Conservation (phyloP, 2,113 vertebrate species). For the Cyprinodon tularosa region DNA sequence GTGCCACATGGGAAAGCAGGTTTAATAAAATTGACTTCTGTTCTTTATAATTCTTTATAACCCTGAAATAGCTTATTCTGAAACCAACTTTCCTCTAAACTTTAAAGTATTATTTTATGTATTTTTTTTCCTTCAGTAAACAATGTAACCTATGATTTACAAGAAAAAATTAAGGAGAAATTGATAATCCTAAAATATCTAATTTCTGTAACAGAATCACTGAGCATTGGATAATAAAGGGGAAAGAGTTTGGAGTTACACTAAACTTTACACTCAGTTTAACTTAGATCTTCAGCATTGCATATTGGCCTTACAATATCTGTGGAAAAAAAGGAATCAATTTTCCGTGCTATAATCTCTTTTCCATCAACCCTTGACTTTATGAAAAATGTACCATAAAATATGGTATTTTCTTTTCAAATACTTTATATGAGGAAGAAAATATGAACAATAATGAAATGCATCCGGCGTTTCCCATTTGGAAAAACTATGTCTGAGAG, state of each 20-base stretch:
- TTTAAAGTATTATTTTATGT: neutral
- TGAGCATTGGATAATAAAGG: neutral
- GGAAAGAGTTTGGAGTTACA: neutral
- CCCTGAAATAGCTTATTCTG: conserved; percentile 11
- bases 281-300: conserved; percentile 8
- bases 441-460: neutral
- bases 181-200: neutral
- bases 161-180: neutral
- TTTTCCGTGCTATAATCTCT: conserved; percentile 9
- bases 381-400: neutral
- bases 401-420: neutral
- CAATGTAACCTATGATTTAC: neutral
- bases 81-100: conserved; percentile 1
- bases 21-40: conserved; percentile 32
- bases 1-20: conserved; percentile 10
- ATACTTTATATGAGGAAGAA: conserved; percentile 7
- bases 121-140: neutral
- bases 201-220: neutral
- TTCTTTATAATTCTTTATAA: conserved; percentile 37
- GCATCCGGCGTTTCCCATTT: neutral
- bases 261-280: conserved; percentile 5
- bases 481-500: conserved; percentile 8
- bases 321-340: conserved; percentile 6
- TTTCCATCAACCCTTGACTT: conserved; percentile 13
- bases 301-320: conserved; percentile 31